Evolutionary conservation across 2,888 invertebrate genomes (phyloP), one percentile per base, ranked within the genome.

Genomic region (Brenthis hecate): DNA sequence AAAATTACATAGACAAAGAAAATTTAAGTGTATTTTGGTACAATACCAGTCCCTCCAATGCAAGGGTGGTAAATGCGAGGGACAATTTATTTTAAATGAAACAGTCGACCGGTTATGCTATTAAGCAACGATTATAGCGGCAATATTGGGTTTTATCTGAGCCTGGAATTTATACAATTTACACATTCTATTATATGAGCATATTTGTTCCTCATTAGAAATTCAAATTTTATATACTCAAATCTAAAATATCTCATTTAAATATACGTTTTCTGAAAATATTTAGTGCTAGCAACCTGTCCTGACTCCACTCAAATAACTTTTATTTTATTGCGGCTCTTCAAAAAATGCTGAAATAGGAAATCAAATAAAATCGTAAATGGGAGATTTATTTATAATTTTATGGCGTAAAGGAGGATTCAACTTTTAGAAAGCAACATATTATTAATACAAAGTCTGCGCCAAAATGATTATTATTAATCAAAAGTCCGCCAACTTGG

Each of bases 1-100:
- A 86, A 88, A 89, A 88, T 89, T 89, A 87, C 84, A 85, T 87
- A 85, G 86, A 87, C 89, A 88, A 89, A 89, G 89, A 89, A 88
- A 89, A 88, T 89, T 86, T 87, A 85, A 88, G 87, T 87, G 87
- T 88, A 89, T 89, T 89, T 89, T 86, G 87, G 89, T 86, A 81
- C 88, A 89, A 89, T 89, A 89, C 89, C 86, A 85, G 83, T 82
- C 82, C 76, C 77, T 60, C 28, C 28, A 48, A n/a, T 80, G 82
- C 76, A 79, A 81, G 81, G 89, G 89, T 88, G 88, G 86, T 85
- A 88, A 88, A 89, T 87, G 85, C 83, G 78, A 83, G 86, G 82
- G 82, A 85, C 86, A 84, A 89, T 88, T 88, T 89, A 87, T 88
- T 88, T 87, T 84, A 85, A 88, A 82, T 86, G 89, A 86, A 84